These are phyloP conservation scores for Coranthus polyacanthus DNA, from an alignment of 2,797 vertebrate genomes.

Conservation along the genomic window DNA sequence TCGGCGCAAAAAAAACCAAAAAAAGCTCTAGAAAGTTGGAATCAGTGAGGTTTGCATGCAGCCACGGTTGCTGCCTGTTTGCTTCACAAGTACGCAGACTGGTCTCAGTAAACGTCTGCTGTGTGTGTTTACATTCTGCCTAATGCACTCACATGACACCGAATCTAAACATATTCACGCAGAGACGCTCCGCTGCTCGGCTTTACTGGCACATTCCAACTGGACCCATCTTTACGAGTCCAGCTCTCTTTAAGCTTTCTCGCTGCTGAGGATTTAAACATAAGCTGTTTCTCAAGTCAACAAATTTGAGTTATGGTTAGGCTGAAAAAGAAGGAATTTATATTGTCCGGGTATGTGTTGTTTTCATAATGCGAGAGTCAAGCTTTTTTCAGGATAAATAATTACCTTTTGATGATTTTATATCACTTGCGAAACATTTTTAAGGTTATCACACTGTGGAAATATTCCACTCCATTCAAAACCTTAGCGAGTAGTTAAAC, in stretches of 20 bases:
- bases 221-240: constrained; percentile 74
- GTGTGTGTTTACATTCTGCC: constrained; percentile 79
- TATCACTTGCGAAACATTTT: constrained; percentile 15
- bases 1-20: constrained; percentile 18
- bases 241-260: constrained; percentile 65
- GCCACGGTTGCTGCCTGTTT: constrained; percentile 42
- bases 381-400: constrained; percentile 9
- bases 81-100: constrained; percentile 58
- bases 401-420: constrained; percentile 8
- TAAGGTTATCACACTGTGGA: no score
- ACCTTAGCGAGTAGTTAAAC: no score
- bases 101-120: constrained; percentile 76
- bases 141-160: constrained; percentile 81
- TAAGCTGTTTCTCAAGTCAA: constrained; percentile 63
- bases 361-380: constrained; percentile 9
- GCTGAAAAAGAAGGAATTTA: constrained; percentile 70
- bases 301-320: constrained; percentile 67
- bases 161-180: constrained; percentile 84
- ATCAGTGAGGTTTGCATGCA: constrained; percentile 40
- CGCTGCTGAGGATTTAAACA: constrained; percentile 57
- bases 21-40: constrained; percentile 49
- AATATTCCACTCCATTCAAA: no score
- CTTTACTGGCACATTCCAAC: constrained; percentile 78
- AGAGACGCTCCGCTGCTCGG: constrained; percentile 68
- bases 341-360: constrained; percentile 63